A percentile compares a stretch with the other conserved stretches of the same genome.
Evolutionary conservation across 2,797 vertebrate species (phyloP).

Genomic region (Hippocampus kuda): DNA sequence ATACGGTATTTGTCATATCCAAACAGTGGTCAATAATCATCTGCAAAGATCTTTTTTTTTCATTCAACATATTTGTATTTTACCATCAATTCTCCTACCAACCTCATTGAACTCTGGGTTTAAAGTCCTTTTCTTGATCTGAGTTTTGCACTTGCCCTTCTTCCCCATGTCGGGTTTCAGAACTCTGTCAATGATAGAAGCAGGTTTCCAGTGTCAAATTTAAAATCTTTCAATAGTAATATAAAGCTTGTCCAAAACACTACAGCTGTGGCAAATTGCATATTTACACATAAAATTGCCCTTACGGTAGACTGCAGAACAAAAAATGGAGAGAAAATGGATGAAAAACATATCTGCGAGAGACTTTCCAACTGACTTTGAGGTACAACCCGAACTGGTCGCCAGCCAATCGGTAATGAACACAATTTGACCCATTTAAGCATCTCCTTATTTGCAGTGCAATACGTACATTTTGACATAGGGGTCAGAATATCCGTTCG

Average conservation of each 20-base stretch:
- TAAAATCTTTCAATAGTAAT: neutral
- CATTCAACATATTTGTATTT: neutral
- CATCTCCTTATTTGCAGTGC: neutral
- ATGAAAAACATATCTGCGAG: neutral
- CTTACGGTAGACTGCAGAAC: neutral
- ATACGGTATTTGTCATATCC: neutral
- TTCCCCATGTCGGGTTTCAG: slow-evolving; percentile 98
- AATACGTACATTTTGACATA: slow-evolving; percentile 87
- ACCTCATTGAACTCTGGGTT: slow-evolving; percentile 99
- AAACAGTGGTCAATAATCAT: neutral
- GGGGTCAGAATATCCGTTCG: slow-evolving; percentile 94
- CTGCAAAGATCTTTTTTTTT: neutral
- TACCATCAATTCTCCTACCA: slow-evolving; percentile 13
- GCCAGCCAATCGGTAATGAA: too few relatives aligned
- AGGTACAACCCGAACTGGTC: too few relatives aligned
- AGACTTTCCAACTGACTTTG: too few relatives aligned
- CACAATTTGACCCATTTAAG: neutral
- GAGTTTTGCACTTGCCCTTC: slow-evolving; percentile 94
- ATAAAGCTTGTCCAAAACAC: neutral
- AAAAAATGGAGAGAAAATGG: neutral
- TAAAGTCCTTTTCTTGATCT: slow-evolving; percentile 97
- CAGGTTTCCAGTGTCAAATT: neutral
- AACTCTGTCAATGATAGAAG: slow-evolving; percentile 60
- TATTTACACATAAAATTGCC: neutral
- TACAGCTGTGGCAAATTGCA: neutral